phyloP scores from a whole-genome alignment of 2,888 invertebrate genomes.

The Drepanosiphum platanoidis region DNA sequence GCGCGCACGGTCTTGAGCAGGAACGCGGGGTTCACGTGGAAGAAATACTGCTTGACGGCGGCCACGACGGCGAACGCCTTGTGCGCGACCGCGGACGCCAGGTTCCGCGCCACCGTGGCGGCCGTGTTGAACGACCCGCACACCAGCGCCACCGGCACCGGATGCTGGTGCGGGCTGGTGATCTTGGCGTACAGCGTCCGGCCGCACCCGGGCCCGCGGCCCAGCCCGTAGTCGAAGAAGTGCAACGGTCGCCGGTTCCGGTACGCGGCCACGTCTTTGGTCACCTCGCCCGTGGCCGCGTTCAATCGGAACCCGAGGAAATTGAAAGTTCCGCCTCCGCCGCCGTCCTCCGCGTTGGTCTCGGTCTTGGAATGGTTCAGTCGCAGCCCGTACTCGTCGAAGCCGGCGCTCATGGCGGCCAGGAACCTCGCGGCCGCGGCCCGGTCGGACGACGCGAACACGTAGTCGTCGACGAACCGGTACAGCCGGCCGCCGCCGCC shows the following conservation, averaged over 20 bases:
- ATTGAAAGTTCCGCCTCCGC: neutral
- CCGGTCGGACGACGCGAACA: slow-evolving; percentile 34
- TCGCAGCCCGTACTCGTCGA: slow-evolving; percentile 22
- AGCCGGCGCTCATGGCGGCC: slow-evolving; percentile 28
- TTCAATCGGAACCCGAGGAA: slow-evolving; percentile 49
- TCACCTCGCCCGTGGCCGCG: slow-evolving; percentile 29
- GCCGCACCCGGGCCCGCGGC: neutral
- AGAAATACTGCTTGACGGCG: slow-evolving; percentile 31
- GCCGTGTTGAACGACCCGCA: slow-evolving; percentile 20
- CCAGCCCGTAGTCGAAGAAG: slow-evolving; percentile 32
- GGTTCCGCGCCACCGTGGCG: slow-evolving; percentile 10
- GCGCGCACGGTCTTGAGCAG: neutral
- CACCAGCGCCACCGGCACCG: slow-evolving; percentile 5
- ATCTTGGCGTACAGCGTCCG: neutral
- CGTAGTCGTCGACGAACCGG: slow-evolving; percentile 47
- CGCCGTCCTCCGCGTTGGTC: neutral
- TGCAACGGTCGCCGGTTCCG: slow-evolving; percentile 35
- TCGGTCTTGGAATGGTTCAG: slow-evolving; percentile 39
- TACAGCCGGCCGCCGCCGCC: neutral
- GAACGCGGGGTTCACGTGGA: slow-evolving; percentile 31
- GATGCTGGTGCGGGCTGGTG: neutral
- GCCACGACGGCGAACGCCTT: slow-evolving; percentile 22
- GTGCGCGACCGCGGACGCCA: slow-evolving; percentile 24
- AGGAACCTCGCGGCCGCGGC: slow-evolving; percentile 10
- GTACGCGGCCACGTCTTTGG: neutral